Evolutionary conservation across 2,113 vertebrate species (phyloP).

Genomic region (Pelecanoides urinatrix): DNA sequence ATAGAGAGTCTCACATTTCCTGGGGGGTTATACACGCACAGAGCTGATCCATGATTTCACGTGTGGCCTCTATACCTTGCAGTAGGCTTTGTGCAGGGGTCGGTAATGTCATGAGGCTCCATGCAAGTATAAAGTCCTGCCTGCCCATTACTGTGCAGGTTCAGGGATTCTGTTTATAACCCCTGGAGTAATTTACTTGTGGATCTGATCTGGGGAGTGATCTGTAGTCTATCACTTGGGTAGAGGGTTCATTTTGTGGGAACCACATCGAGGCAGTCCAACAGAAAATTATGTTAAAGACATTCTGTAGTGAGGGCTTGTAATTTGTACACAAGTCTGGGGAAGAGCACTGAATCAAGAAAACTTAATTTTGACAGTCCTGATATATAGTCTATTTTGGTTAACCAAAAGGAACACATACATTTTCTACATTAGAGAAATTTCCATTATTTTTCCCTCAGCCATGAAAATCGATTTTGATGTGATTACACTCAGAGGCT

Average conservation of each 20-base stretch:
- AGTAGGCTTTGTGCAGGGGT: background rate
- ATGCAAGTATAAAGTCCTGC: background rate
- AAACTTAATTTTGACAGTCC: constrained; percentile 89
- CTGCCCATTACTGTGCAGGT: background rate
- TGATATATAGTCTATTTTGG: constrained; percentile 96
- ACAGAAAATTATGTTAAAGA: constrained; percentile 17
- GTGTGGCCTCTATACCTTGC: background rate
- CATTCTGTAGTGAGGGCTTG: background rate
- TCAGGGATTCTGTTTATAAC: background rate
- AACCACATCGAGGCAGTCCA: background rate
- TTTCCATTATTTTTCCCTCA: constrained; percentile 98
- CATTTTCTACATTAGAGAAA: constrained; percentile 98
- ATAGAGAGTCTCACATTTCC: background rate
- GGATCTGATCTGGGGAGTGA: background rate
- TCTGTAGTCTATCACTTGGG: background rate
- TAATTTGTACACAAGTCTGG: constrained; percentile 72
- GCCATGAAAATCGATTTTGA: constrained; percentile 99
- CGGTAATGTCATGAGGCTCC: background rate
- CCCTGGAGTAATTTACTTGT: background rate
- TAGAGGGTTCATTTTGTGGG: constrained; percentile 9
- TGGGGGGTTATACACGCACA: background rate
- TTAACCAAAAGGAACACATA: constrained; percentile 99
- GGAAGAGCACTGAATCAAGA: constrained; percentile 73
- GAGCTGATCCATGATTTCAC: background rate
- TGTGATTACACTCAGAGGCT: constrained; percentile 91